Conservation (phyloP, 2,888 invertebrate genomes). For the Cryptocheilus praepositus region DNA sequence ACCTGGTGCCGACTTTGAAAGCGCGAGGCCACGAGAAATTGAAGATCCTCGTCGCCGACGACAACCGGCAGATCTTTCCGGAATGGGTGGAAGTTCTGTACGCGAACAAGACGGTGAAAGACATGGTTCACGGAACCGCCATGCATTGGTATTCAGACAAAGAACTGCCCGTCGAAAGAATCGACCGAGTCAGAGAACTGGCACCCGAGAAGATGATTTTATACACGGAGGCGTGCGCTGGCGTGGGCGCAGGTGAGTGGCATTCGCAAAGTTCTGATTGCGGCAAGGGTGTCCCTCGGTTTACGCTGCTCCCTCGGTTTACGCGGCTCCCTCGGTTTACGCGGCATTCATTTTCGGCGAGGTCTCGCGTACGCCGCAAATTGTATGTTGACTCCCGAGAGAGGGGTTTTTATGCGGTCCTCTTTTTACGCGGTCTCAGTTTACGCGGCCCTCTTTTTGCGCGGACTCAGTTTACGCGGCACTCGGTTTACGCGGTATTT, state of each 20-base stretch:
- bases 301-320: too few relatives aligned
- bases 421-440: too few relatives aligned
- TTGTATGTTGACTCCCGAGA: too few relatives aligned
- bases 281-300: too few relatives aligned
- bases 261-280: too few relatives aligned
- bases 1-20: constrained; percentile 86
- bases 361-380: too few relatives aligned
- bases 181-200: constrained; percentile 79
- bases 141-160: constrained; percentile 90
- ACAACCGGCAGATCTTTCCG: constrained; percentile 82
- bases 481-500: too few relatives aligned
- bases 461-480: too few relatives aligned
- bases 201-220: constrained; percentile 85
- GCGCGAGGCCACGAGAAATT: constrained; percentile 78
- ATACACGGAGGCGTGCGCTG: constrained; percentile 88
- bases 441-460: too few relatives aligned
- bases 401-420: too few relatives aligned
- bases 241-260: constrained; percentile 66
- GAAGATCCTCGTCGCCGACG: constrained; percentile 86
- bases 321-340: too few relatives aligned
- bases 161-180: constrained; percentile 77
- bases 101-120: constrained; percentile 70
- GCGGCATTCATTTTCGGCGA: too few relatives aligned
- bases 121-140: constrained; percentile 85
- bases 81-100: constrained; percentile 79